These are phyloP conservation scores for Oreohelix idahoensis DNA, from an alignment of 1,140 invertebrate genomes.

Conservation along the genomic window DNA sequence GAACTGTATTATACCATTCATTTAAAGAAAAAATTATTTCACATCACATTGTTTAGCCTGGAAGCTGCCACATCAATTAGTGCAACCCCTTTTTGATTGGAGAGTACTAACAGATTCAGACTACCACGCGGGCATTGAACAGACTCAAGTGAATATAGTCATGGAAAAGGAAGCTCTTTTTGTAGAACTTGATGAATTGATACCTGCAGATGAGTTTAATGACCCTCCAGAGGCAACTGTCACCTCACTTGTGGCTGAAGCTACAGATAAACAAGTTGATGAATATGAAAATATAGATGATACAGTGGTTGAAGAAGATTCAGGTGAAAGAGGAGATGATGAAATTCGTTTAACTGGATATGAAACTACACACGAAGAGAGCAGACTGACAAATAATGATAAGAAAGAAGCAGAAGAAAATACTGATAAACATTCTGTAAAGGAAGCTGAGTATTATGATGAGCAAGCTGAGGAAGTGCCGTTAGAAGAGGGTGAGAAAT, in stretches of 20 bases:
- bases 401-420: background rate
- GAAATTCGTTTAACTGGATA: no score
- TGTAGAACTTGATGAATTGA: constrained; percentile 1
- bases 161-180: background rate
- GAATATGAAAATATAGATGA: background rate
- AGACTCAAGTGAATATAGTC: background rate
- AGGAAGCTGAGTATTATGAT: background rate
- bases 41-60: background rate
- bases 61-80: background rate
- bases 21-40: no score
- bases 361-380: background rate
- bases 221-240: background rate
- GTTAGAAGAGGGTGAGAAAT: background rate
- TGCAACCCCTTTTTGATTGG: background rate
- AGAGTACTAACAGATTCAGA: no score
- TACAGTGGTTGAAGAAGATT: background rate
- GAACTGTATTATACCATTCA: no score
- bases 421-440: background rate
- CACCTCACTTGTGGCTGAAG: background rate
- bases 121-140: background rate
- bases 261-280: background rate
- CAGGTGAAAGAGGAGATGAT: background rate
- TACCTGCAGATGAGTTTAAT: background rate
- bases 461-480: background rate
- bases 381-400: background rate